phyloP scores from a whole-genome alignment of 2,797 vertebrate genomes.

The Psittacula echo region DNA sequence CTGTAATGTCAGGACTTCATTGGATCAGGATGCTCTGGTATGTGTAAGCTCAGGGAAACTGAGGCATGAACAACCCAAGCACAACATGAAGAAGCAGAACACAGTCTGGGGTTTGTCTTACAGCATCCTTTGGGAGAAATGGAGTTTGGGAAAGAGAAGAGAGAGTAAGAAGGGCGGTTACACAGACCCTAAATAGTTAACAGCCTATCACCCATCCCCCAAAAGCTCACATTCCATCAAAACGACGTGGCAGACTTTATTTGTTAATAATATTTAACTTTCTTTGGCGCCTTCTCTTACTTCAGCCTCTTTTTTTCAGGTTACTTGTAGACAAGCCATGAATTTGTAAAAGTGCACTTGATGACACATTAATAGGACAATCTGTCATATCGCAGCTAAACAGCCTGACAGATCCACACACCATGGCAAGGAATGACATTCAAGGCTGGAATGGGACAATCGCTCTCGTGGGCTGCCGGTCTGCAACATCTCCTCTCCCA shows the following conservation, averaged over 20 bases:
- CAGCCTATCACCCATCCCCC: neutral
- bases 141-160: neutral
- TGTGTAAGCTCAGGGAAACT: neutral
- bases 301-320: constrained; percentile 58
- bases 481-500: neutral
- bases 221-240: constrained; percentile 71
- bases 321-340: constrained; percentile 70
- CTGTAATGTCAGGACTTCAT: neutral
- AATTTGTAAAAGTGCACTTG: constrained; percentile 68
- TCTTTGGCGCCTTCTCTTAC: constrained; percentile 72
- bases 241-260: constrained; percentile 72
- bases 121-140: neutral
- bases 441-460: neutral
- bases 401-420: constrained; percentile 66
- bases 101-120: neutral
- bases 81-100: neutral
- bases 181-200: constrained; percentile 48
- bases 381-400: constrained; percentile 72
- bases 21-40: neutral
- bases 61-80: neutral
- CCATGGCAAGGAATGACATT: constrained; percentile 32
- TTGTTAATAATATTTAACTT: constrained; percentile 80
- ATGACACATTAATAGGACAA: constrained; percentile 77
- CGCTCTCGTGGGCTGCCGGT: neutral
- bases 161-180: neutral